These are phyloP conservation scores for Phyllotreta striolata DNA, from an alignment of 2,888 invertebrate genomes.

Conservation along the genomic window DNA sequence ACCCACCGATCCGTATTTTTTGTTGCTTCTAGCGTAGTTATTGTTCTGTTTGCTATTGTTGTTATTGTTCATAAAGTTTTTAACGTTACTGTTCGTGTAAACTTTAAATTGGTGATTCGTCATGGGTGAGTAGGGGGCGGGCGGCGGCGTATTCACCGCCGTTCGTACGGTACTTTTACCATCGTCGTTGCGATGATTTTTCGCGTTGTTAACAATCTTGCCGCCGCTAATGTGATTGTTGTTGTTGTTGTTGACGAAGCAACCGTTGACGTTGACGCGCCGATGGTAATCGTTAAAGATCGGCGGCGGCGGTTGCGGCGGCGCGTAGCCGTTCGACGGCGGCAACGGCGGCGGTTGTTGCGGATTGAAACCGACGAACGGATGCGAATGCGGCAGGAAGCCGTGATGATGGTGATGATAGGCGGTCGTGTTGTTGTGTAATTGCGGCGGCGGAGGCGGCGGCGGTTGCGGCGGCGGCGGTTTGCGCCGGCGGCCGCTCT, in stretches of 20 bases:
- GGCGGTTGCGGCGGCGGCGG: conserved; percentile 53
- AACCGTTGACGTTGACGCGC: conserved; percentile 35
- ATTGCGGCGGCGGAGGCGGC: conserved; percentile 48
- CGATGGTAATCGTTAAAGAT: conserved; percentile 27
- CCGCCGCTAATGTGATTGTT: too few relatives aligned
- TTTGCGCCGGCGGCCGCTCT: conserved; percentile 56
- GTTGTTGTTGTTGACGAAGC: conserved; percentile 28
- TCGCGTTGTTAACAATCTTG: conserved; percentile 18
- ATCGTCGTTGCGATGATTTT: conserved; percentile 25
- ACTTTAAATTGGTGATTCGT: conserved; percentile 39
- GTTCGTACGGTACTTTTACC: conserved; percentile 34
- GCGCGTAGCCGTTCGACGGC: conserved; percentile 11
- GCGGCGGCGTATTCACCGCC: conserved; percentile 44
- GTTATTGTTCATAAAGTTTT: conserved; percentile 35
- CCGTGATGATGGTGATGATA: conserved; percentile 33
- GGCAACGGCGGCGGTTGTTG: conserved; percentile 29
- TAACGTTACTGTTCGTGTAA: conserved; percentile 27
- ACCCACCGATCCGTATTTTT: too few relatives aligned
- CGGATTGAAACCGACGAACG: conserved; percentile 21
- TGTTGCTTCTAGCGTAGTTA: conserved; percentile 5
- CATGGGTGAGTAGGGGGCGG: conserved; percentile 47
- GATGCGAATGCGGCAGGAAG: conserved; percentile 27
- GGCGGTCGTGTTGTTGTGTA: conserved; percentile 12
- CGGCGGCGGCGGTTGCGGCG: neutral
- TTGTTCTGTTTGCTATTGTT: conserved; percentile 35